These are phyloP conservation scores for Nemapogon koenigi DNA, from an alignment of 2,888 invertebrate genomes.

Conservation along the genomic window DNA sequence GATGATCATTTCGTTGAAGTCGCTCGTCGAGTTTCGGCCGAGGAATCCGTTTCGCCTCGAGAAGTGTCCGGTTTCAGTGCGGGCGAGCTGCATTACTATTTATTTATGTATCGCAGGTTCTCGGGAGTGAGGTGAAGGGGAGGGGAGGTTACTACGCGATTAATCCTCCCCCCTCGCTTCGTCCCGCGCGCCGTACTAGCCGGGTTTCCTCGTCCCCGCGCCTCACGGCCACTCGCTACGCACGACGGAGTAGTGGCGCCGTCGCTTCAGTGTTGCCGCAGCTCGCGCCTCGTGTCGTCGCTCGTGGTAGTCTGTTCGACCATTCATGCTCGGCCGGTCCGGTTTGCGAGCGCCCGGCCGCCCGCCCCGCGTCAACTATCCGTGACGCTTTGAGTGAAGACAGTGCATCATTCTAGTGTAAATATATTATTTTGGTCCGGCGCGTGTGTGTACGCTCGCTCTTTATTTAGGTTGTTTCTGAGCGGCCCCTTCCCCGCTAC, in stretches of 20 bases:
- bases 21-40: conserved; percentile 24
- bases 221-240: conserved; percentile 65
- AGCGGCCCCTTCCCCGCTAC: conserved; percentile 12
- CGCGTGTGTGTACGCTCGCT: conserved; percentile 33
- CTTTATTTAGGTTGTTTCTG: conserved; percentile 22
- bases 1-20: neutral
- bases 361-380: conserved; percentile 45
- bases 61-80: conserved; percentile 63
- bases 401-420: conserved; percentile 47
- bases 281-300: conserved; percentile 55
- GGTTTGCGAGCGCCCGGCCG: conserved; percentile 49
- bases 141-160: conserved; percentile 61
- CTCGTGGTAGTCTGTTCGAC: conserved; percentile 39
- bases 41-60: conserved; percentile 53
- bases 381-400: conserved; percentile 53
- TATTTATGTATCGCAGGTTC: conserved; percentile 61
- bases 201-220: conserved; percentile 66
- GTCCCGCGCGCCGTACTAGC: conserved; percentile 51
- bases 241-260: conserved; percentile 25
- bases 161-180: conserved; percentile 42
- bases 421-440: conserved; percentile 62
- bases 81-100: conserved; percentile 48
- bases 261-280: conserved; percentile 43
- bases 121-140: conserved; percentile 29
- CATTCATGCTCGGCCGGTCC: conserved; percentile 56